Conservation (phyloP, 2,113 vertebrate genomes). For the Myrmecobius fasciatus region DNA sequence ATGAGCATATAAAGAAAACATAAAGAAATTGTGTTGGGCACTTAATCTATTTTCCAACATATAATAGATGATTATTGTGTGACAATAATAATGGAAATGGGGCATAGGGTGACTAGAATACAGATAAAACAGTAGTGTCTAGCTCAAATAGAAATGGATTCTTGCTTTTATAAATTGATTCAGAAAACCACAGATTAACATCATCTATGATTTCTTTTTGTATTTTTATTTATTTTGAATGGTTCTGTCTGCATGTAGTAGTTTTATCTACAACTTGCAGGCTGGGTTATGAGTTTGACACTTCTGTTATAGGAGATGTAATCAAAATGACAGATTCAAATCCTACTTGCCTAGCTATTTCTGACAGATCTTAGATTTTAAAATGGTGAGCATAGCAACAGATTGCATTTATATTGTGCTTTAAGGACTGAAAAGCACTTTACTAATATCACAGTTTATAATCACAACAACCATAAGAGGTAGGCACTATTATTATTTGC, state of each 20-base stretch:
- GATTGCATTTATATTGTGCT: too few species aligned
- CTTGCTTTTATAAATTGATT: neutral
- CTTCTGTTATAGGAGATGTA: too few species aligned
- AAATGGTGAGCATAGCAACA: too few species aligned
- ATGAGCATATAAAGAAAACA: neutral
- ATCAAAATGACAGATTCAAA: too few species aligned
- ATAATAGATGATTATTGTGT: neutral
- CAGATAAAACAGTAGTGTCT: neutral
- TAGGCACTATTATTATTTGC: too few species aligned
- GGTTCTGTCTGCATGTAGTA: neutral
- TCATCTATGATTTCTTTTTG: neutral
- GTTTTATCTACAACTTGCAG: neutral
- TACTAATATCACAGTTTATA: too few species aligned
- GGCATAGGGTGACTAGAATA: neutral
- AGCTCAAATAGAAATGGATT: neutral
- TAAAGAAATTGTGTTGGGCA: neutral
- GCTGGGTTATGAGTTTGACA: too few species aligned
- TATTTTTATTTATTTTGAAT: neutral
- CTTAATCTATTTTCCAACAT: neutral
- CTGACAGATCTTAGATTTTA: too few species aligned
- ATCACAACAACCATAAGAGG: too few species aligned
- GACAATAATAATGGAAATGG: neutral
- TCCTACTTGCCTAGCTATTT: too few species aligned
- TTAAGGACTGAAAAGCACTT: too few species aligned
- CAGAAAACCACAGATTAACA: too few species aligned